These are phyloP conservation scores for Pao palembangensis DNA, from an alignment of 2,113 vertebrate species.

Conservation along the genomic window DNA sequence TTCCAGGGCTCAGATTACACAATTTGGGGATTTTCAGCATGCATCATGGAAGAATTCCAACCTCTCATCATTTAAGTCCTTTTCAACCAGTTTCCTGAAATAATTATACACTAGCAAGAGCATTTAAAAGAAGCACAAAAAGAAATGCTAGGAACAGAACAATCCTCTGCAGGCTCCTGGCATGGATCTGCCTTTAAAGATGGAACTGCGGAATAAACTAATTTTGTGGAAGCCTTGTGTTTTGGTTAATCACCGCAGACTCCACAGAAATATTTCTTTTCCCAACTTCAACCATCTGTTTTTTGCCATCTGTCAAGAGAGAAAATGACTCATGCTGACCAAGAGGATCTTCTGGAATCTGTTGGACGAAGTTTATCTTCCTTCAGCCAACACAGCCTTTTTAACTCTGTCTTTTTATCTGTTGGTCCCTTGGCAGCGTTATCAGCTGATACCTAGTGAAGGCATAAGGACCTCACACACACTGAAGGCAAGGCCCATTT, in stretches of 20 bases:
- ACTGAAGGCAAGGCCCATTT: constrained; percentile 11
- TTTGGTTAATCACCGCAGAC: constrained; percentile 4
- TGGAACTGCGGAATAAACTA: background rate
- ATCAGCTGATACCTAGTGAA: constrained; percentile 60
- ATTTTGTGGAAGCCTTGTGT: constrained; percentile 2
- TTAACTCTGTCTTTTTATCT: constrained; percentile 58
- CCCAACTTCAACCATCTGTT: constrained; percentile 36
- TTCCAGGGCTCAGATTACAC: constrained; percentile 16
- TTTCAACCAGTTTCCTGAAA: constrained; percentile 2
- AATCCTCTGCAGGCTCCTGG: background rate
- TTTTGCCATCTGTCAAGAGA: constrained; percentile 43
- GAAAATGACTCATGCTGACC: constrained; percentile 37
- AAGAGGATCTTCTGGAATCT: constrained; percentile 46
- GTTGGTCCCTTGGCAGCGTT: constrained; percentile 39
- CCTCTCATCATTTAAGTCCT: background rate
- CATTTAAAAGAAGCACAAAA: background rate
- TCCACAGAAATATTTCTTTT: constrained; percentile 10
- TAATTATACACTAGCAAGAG: background rate
- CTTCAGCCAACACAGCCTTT: constrained; percentile 43
- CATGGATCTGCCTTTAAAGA: background rate
- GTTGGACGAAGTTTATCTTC: constrained; percentile 56
- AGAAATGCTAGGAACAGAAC: background rate
- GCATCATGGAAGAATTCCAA: constrained; percentile 7
- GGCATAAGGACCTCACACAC: constrained; percentile 60
- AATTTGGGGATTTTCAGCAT: constrained; percentile 26